Conservation (phyloP, 1,140 invertebrate species). For the Leptinotarsa texana region DNA sequence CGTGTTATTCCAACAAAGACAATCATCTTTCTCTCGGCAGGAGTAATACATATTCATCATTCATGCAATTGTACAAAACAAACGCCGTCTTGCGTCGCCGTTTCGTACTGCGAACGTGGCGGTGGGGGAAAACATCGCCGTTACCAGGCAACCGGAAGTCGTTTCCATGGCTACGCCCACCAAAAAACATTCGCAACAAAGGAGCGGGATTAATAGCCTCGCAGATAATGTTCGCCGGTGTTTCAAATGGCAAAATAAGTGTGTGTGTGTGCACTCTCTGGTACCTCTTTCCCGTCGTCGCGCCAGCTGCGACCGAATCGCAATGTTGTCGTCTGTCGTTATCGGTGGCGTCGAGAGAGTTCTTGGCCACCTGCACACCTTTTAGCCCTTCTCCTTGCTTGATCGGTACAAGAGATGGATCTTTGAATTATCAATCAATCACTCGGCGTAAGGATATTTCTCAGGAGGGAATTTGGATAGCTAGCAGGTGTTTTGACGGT, state of each 20-base stretch:
- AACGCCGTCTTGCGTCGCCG: constrained; percentile 46
- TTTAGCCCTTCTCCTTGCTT: not conserved
- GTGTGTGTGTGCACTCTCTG: constrained; percentile 32
- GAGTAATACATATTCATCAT: constrained; percentile 49
- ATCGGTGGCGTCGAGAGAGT: not conserved
- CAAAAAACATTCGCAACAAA: constrained; percentile 54
- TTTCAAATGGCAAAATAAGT: constrained; percentile 52
- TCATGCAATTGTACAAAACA: constrained; percentile 50
- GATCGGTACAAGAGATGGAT: not conserved
- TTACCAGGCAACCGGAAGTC: constrained; percentile 50
- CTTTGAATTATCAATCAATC: not conserved
- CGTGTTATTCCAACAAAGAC: constrained; percentile 41
- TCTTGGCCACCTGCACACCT: not conserved
- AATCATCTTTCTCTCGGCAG: constrained; percentile 38
- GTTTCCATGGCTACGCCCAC: constrained; percentile 49
- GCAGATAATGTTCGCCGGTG: constrained; percentile 52
- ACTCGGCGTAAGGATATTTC: not conserved
- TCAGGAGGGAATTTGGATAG: not conserved
- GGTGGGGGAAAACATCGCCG: constrained; percentile 37
- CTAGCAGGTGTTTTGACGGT: not conserved
- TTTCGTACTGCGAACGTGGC: constrained; percentile 33
- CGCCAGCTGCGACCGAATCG: constrained; percentile 6
- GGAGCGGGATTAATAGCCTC: constrained; percentile 53
- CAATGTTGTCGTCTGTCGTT: not conserved
- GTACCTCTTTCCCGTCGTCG: constrained; percentile 16